These are phyloP conservation scores for Lophotriccus pileatus DNA, from an alignment of 2,797 vertebrate genomes.

Conservation along the genomic window DNA sequence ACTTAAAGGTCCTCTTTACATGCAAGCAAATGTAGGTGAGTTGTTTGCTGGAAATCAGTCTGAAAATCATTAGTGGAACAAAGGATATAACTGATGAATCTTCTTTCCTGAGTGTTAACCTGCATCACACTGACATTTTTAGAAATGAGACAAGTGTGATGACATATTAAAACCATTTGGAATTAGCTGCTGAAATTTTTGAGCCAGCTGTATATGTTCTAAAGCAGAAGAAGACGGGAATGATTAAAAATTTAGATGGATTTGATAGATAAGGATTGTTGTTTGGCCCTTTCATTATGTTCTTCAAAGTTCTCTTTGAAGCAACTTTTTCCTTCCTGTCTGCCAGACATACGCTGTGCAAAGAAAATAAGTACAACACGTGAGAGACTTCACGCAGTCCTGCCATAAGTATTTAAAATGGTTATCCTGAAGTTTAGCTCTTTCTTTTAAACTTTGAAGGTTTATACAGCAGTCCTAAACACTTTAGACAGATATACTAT, in stretches of 20 bases:
- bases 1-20: neutral
- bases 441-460: neutral
- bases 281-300: neutral
- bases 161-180: neutral
- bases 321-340: neutral
- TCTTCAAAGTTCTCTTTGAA: neutral
- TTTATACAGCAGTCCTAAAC: neutral
- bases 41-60: neutral
- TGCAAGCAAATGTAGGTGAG: neutral
- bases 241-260: slow-evolving; percentile 5
- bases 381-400: neutral
- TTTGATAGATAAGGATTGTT: neutral
- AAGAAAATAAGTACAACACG: neutral
- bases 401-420: neutral
- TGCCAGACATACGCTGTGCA: neutral
- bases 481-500: neutral
- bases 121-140: neutral
- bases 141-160: neutral
- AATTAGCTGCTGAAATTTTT: neutral
- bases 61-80: neutral
- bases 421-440: neutral
- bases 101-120: neutral
- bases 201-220: neutral
- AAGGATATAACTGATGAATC: neutral
- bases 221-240: neutral